Base-by-base conservation (phyloP, 2,113 vertebrate species). In the Typhlomys cinereus region DNA sequence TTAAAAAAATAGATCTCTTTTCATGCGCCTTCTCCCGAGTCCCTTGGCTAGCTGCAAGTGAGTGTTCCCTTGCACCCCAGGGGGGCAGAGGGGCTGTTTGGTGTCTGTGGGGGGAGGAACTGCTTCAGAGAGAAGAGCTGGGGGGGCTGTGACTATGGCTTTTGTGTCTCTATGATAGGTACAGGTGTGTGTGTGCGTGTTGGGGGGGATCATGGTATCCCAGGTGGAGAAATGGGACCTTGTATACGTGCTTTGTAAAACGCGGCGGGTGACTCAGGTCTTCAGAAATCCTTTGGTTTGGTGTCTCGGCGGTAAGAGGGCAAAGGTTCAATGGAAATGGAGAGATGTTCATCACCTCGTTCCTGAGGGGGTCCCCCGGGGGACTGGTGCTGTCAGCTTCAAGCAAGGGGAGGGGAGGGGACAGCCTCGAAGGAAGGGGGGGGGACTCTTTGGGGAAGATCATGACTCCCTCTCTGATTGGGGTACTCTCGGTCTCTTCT, bases 1-100 rank as follows among this genome's bases (percentile, higher is more conserved):
- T 96, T 98, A 97, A 93, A 98, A 98, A 98, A 98, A 98, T 98
- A 98, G 36, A 97, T 97, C 90, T 97, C 96, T 97, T 97, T 96
- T 93, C 95, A 89, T 83, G 83, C n/a, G 75, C 95, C 93, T 86
- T 94, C 94, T 92, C 90, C 54, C 20, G 21, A 75, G 69, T 94
- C 66, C 62, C 95, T 82, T 67, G 91, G 96, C 89, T 92, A 59
- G 74, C 36, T 61, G 83, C 94, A 88, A 91, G 36, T 0, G 31
- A 64, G 93, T 20, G 23, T 46, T 21, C 3, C 5, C 29, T 59
- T 44, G 90, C 4, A 46, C n/a, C 75, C 71, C n/a, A 7, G 41
- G 81, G 46, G 61, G 74, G 15, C 46, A 7, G 46, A 25, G 54
- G 62, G 85, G 36, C n/a, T 3, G n/a, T n/a, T n/a, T n/a, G n/a